Conservation (phyloP, 2,797 vertebrate genomes). For the Tragelaphus eurycerus region DNA sequence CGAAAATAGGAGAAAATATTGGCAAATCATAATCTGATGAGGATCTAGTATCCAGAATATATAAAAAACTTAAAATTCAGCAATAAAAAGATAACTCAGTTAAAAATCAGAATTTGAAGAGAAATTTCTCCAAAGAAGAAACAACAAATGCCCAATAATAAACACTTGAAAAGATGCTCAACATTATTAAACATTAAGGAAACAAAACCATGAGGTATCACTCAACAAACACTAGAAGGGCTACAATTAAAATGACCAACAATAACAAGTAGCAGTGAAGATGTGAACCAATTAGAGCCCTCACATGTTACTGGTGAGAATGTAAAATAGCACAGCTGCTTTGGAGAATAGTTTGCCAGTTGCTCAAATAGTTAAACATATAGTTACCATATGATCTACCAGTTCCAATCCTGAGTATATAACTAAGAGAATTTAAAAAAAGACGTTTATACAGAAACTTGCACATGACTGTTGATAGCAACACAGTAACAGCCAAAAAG, state of each 20-base stretch:
- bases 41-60: not conserved
- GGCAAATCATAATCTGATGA: not conserved
- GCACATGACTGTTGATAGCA: not conserved
- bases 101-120: not conserved
- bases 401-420: not conserved
- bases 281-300: not conserved
- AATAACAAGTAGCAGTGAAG: not conserved
- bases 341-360: not conserved
- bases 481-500: not conserved
- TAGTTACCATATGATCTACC: not conserved
- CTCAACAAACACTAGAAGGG: not conserved
- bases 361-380: not conserved
- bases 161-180: not conserved
- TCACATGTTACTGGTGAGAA: not conserved
- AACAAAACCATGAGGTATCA: not conserved
- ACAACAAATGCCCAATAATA: not conserved
- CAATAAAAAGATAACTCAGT: not conserved
- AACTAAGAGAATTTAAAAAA: not conserved
- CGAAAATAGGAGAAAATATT: not conserved
- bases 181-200: not conserved
- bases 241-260: not conserved
- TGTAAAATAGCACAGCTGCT: not conserved
- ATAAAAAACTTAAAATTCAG: not conserved
- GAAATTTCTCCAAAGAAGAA: not conserved
- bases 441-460: not conserved